These are phyloP conservation scores for Campaea margaritaria DNA, from an alignment of 2,888 invertebrate genomes.

Conservation along the genomic window DNA sequence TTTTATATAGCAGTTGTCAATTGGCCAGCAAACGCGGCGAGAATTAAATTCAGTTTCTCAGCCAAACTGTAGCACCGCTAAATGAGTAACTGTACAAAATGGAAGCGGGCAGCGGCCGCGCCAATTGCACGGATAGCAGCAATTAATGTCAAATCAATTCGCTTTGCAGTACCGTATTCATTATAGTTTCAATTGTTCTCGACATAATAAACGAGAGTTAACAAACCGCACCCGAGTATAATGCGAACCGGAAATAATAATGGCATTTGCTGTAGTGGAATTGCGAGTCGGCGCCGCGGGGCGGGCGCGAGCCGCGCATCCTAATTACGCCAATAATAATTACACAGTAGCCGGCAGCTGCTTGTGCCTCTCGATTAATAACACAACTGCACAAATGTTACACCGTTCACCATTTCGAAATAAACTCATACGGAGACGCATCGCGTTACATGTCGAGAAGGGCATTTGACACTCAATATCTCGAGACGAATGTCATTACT, in stretches of 20 bases:
- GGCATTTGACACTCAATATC: conserved; percentile 16
- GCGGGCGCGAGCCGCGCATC: conserved; percentile 70
- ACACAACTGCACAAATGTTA: conserved; percentile 48
- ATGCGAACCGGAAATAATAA: conserved; percentile 82
- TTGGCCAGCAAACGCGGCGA: conserved; percentile 53
- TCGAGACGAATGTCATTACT: conserved; percentile 12
- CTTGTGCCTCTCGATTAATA: conserved; percentile 63
- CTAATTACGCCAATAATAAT: conserved; percentile 84
- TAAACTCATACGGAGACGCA: conserved; percentile 17
- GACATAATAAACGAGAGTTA: conserved; percentile 76
- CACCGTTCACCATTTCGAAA: conserved; percentile 33
- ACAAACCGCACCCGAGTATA: conserved; percentile 72
- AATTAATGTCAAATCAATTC: conserved; percentile 79
- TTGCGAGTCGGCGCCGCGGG: conserved; percentile 70
- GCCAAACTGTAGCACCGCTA: conserved; percentile 66
- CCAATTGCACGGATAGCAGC: conserved; percentile 61
- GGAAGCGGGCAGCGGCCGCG: conserved; percentile 40
- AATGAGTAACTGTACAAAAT: conserved; percentile 67
- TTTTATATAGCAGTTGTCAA: conserved; percentile 46
- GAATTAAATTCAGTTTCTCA: conserved; percentile 50
- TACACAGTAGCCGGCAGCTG: conserved; percentile 75
- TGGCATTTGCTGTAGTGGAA: conserved; percentile 68
- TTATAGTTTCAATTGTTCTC: conserved; percentile 75
- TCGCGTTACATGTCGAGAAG: conserved; percentile 10
- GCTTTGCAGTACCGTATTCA: conserved; percentile 61